A percentile compares a stretch with the other conserved stretches of the same genome.
phyloP scores from a whole-genome alignment of 2,888 invertebrate genomes.

The Caenorhabditis angaria region DNA sequence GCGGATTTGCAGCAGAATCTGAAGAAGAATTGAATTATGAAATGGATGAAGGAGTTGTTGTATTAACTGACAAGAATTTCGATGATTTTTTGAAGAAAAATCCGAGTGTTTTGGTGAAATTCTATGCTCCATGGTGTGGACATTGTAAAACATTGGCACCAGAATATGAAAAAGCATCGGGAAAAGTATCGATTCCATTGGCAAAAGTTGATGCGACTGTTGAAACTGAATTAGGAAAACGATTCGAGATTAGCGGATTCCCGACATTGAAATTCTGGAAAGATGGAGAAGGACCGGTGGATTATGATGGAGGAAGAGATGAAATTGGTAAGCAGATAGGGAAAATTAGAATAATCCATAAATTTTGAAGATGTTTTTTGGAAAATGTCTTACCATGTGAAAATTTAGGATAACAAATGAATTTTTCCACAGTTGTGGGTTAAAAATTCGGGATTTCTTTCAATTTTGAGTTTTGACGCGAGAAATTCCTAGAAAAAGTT shows the following conservation, averaged over 20 bases:
- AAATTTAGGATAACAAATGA: too few species aligned
- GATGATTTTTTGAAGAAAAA: constrained; percentile 70
- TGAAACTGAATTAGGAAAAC: constrained; percentile 74
- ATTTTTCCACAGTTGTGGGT: too few species aligned
- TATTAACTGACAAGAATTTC: constrained; percentile 70
- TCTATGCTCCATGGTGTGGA: constrained; percentile 78
- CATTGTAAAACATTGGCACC: constrained; percentile 75
- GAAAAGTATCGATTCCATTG: constrained; percentile 69
- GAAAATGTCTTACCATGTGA: too few species aligned
- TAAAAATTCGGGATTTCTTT: too few species aligned
- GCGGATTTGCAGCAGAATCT: neutral
- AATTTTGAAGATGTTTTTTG: neutral
- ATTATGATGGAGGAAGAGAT: constrained; percentile 76
- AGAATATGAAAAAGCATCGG: constrained; percentile 76
- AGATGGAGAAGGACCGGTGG: constrained; percentile 74
- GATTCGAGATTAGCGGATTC: constrained; percentile 76
- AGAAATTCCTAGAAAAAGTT: too few species aligned
- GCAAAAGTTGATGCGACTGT: constrained; percentile 77
- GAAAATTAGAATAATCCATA: too few species aligned
- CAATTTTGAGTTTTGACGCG: too few species aligned
- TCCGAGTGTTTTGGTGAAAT: constrained; percentile 76
- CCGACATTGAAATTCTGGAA: constrained; percentile 77
- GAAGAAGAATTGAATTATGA: constrained; percentile 57
- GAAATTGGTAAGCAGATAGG: constrained; percentile 58
- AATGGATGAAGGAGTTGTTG: constrained; percentile 57